These are phyloP conservation scores for Acridotheres tristis DNA, from an alignment of 2,797 vertebrate genomes.

Conservation along the genomic window DNA sequence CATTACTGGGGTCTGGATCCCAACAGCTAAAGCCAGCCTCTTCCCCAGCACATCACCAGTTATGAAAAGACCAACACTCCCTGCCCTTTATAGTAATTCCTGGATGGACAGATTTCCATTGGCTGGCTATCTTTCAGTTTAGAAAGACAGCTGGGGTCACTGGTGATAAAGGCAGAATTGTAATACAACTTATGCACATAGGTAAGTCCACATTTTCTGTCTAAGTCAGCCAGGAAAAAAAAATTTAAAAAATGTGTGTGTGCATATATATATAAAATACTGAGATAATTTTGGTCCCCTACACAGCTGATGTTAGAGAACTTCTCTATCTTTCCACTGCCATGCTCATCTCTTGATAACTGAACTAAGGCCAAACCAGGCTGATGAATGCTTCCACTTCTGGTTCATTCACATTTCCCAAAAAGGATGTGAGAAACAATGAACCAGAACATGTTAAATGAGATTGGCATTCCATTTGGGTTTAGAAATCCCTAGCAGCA, in stretches of 20 bases:
- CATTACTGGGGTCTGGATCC: neutral
- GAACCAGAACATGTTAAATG: neutral
- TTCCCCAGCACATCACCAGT: neutral
- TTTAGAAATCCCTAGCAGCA: conserved; percentile 7
- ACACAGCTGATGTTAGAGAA: neutral
- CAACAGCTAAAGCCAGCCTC: neutral
- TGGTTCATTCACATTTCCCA: neutral
- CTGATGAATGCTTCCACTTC: neutral
- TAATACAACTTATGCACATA: neutral
- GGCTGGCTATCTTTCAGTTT: neutral
- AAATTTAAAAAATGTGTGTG: too few relatives aligned
- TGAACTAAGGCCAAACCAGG: neutral
- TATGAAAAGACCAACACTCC: neutral
- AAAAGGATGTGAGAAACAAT: neutral
- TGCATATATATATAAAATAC: neutral
- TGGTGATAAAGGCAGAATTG: neutral
- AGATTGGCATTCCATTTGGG: neutral
- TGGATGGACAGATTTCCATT: neutral
- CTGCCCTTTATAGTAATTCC: neutral
- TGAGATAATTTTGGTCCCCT: neutral
- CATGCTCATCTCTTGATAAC: neutral
- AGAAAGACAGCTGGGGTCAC: neutral
- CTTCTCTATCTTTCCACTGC: neutral
- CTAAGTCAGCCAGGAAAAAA: neutral
- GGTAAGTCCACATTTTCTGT: neutral